A percentile compares a stretch with the other conserved stretches of the same genome.
Evolutionary conservation across 2,888 invertebrate species (phyloP).

Genomic region (Brachylomia viminalis): DNA sequence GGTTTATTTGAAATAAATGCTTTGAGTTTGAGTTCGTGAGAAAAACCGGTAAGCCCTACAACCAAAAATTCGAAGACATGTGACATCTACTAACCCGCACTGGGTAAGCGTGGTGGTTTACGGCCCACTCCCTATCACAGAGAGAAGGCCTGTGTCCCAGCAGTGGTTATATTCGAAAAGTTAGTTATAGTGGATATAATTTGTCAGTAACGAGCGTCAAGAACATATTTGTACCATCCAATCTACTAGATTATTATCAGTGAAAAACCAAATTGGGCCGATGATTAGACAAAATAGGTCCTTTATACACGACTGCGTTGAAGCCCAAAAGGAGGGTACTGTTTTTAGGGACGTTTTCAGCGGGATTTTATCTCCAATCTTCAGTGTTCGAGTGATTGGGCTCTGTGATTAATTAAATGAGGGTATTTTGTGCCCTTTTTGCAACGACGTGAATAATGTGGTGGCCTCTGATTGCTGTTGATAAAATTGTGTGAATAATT

Average conservation of each 20-base stretch:
- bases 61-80: background rate
- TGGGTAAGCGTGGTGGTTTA: background rate
- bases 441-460: constrained; percentile 30
- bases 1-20: too few relatives aligned
- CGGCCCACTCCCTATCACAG: background rate
- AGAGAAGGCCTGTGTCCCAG: background rate
- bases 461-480: background rate
- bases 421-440: constrained; percentile 49
- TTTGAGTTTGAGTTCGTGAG: too few relatives aligned
- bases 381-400: constrained; percentile 43
- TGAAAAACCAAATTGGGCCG: constrained; percentile 40
- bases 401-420: constrained; percentile 49
- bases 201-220: background rate
- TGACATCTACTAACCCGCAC: background rate
- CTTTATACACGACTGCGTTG: background rate
- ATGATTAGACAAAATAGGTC: constrained; percentile 37
- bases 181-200: background rate
- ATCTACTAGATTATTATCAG: constrained; percentile 37
- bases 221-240: background rate
- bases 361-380: constrained; percentile 38
- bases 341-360: constrained; percentile 39
- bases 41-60: background rate
- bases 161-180: background rate
- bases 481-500: constrained; percentile 27
- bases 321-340: constrained; percentile 12